A percentile compares a stretch with the other conserved stretches of the same genome.
Conservation (phyloP, 2,113 vertebrate genomes). For the Clinocottus analis region DNA sequence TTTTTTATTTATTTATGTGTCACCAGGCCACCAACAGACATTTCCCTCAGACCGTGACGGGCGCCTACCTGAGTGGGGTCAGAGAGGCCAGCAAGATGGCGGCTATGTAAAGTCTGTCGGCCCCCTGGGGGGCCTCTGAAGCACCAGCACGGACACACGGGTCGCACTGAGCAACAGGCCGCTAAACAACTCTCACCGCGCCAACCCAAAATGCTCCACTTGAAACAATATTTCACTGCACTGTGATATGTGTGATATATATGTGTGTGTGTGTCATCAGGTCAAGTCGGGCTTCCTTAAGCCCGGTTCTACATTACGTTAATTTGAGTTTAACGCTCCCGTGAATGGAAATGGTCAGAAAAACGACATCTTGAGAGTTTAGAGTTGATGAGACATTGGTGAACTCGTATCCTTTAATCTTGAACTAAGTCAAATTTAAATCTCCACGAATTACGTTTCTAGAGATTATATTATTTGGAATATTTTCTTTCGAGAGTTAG, state of each 20-base stretch:
- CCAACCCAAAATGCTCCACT: slow-evolving; percentile 17
- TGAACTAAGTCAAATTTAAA: not conserved
- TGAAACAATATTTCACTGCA: slow-evolving; percentile 16
- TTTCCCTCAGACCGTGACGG: slow-evolving; percentile 98
- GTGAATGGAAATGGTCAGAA: slow-evolving; percentile 20
- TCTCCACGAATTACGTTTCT: slow-evolving; percentile 8
- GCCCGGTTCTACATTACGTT: slow-evolving; percentile 20
- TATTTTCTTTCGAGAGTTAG: slow-evolving; percentile 10
- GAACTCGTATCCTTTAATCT: slow-evolving; percentile 3
- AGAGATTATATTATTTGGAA: slow-evolving; percentile 2
- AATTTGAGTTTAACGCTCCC: slow-evolving; percentile 17
- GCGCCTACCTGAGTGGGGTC: slow-evolving; percentile 96
- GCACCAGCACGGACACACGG: slow-evolving; percentile 67
- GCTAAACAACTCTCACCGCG: slow-evolving; percentile 1
- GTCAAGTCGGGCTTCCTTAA: not conserved
- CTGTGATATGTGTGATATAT: slow-evolving; percentile 14
- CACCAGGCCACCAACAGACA: slow-evolving; percentile 95
- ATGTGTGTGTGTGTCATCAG: not conserved
- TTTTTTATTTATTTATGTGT: not conserved
- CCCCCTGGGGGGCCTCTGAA: slow-evolving; percentile 18
- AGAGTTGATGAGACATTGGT: slow-evolving; percentile 40
- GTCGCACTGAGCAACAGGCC: slow-evolving; percentile 28
- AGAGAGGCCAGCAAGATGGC: slow-evolving; percentile 98
- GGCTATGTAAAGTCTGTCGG: slow-evolving; percentile 82
- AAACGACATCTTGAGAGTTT: not conserved